Conservation (phyloP, 2,888 invertebrate species). For the Vesta saturnalis region DNA sequence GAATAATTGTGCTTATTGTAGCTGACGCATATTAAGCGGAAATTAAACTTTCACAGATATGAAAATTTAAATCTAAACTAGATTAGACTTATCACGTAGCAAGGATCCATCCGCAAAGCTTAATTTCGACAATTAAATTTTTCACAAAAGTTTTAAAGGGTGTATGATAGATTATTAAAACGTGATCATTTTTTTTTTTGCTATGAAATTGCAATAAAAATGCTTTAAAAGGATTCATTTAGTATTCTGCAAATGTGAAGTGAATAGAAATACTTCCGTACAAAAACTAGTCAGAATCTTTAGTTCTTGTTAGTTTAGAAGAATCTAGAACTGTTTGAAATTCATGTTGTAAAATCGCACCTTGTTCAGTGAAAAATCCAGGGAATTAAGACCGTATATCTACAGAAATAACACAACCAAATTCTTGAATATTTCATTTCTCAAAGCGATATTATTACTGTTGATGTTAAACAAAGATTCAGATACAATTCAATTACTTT, state of each 20-base stretch:
- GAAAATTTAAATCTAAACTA: conserved; percentile 30
- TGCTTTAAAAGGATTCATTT: conserved; percentile 19
- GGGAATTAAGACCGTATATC: conserved; percentile 44
- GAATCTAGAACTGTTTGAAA: conserved; percentile 36
- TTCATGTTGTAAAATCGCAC: conserved; percentile 43
- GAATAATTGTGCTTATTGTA: conserved; percentile 29
- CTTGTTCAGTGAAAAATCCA: conserved; percentile 44
- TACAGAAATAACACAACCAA: conserved; percentile 42
- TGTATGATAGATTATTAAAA: background rate
- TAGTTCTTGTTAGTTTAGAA: conserved; percentile 16
- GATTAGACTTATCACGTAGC: conserved; percentile 30
- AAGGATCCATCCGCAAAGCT: conserved; percentile 26
- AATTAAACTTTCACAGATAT: conserved; percentile 35
- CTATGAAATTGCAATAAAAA: background rate
- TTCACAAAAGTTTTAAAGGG: background rate
- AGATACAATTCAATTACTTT: conserved; percentile 54
- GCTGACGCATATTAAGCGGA: conserved; percentile 30
- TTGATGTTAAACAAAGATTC: conserved; percentile 52
- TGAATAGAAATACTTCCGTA: too few relatives aligned
- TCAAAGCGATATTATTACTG: conserved; percentile 48
- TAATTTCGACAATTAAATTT: background rate
- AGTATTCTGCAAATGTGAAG: background rate
- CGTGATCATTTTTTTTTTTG: too few relatives aligned
- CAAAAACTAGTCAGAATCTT: conserved; percentile 20
- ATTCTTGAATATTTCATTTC: conserved; percentile 55